Percentiles rank a stretch among this genome's conserved stretches.
Evolutionary conservation across 1,140 invertebrate species (phyloP).

Genomic region (silkworm (Bombyx mori)): DNA sequence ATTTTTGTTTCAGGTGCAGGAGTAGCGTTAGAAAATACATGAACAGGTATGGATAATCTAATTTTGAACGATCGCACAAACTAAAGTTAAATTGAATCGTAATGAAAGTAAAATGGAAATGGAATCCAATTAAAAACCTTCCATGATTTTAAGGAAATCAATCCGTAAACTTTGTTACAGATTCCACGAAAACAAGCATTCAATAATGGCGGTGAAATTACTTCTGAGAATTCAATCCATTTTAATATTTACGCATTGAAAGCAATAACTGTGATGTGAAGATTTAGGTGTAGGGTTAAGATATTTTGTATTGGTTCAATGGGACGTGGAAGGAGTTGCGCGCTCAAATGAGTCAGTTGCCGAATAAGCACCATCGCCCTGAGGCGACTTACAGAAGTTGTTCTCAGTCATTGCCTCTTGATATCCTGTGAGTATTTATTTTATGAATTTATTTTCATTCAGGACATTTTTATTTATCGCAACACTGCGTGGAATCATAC

Average conservation of each 20-base stretch:
- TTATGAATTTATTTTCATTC: not conserved
- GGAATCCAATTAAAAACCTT: no score
- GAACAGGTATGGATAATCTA: not conserved
- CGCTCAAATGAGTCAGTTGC: conserved; percentile 57
- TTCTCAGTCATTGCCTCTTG: conserved; percentile 64
- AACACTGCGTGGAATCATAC: no score
- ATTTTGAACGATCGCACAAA: no score
- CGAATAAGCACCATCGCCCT: conserved; percentile 48
- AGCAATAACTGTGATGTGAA: conserved; percentile 19
- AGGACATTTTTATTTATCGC: no score
- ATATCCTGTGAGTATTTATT: conserved; percentile 62
- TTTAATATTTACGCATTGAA: conserved; percentile 7
- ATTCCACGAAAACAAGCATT: conserved; percentile 9
- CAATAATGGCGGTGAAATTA: not conserved
- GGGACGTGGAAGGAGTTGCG: conserved; percentile 54
- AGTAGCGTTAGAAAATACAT: conserved; percentile 3
- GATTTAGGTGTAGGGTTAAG: conserved; percentile 11
- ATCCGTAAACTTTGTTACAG: conserved; percentile 14
- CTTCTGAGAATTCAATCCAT: conserved; percentile 1
- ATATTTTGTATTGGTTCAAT: conserved; percentile 24
- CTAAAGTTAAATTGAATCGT: no score
- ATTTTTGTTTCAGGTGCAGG: conserved; percentile 28
- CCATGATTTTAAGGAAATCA: no score
- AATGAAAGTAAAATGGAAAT: no score
- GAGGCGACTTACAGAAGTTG: conserved; percentile 62